A percentile compares a stretch with the other conserved stretches of the same genome.
phyloP scores from a whole-genome alignment of 2,797 vertebrate species.

The Sphenodon punctatus region DNA sequence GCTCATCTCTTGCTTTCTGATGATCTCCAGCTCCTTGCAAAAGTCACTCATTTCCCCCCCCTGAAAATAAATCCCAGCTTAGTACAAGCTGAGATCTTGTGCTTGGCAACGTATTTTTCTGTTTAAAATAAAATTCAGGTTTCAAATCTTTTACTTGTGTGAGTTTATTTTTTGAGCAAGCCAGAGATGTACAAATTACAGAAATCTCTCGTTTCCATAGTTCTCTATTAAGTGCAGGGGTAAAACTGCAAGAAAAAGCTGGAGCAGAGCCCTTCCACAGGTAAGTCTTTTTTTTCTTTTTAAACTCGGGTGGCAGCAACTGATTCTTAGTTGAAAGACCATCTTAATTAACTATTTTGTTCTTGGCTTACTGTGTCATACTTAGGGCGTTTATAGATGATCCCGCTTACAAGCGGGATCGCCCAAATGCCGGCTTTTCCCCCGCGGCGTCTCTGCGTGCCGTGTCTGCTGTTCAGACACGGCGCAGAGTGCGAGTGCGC shows the following conservation, averaged over 20 bases:
- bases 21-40: background rate
- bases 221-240: background rate
- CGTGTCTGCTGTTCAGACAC: no score
- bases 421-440: no score
- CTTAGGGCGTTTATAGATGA: no score
- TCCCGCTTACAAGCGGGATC: no score
- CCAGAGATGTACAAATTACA: background rate
- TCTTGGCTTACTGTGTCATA: background rate
- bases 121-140: background rate
- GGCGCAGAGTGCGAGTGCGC: no score
- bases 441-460: no score
- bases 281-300: background rate
- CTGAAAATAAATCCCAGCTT: background rate
- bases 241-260: background rate
- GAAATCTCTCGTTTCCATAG: fast-evolving
- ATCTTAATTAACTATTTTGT: background rate
- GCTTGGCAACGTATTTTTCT: background rate
- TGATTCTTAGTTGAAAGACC: background rate
- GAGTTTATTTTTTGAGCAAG: background rate
- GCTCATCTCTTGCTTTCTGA: background rate
- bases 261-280: background rate
- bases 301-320: background rate
- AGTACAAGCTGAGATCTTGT: background rate
- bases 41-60: fast-evolving
- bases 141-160: background rate